Conservation (phyloP, 2,797 vertebrate genomes). For the Manis javanica region DNA sequence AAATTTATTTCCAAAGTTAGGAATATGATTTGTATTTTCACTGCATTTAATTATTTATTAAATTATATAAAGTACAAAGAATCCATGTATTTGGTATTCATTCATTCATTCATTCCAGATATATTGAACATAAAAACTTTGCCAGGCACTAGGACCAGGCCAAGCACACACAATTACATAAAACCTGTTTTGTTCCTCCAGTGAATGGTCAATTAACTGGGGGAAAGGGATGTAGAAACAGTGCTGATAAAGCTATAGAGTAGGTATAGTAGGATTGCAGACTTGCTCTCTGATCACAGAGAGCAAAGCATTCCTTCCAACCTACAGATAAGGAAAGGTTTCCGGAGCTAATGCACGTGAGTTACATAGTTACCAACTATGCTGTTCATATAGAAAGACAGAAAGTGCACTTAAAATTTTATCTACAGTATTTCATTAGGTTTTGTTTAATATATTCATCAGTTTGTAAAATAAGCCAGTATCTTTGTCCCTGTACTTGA, state of each 20-base stretch:
- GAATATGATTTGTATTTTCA: background rate
- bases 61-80: background rate
- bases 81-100: background rate
- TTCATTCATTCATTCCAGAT: background rate
- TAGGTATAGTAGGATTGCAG: background rate
- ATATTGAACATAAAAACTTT: background rate
- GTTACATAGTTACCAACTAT: no score
- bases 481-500: background rate
- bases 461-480: background rate
- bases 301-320: background rate
- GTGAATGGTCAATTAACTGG: background rate
- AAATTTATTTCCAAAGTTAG: background rate
- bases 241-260: background rate
- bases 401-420: background rate
- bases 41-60: background rate
- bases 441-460: background rate
- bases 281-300: background rate
- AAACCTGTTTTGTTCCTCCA: background rate
- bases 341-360: background rate
- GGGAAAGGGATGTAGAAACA: background rate
- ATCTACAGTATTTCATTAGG: background rate
- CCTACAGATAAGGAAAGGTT: background rate
- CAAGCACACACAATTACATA: background rate
- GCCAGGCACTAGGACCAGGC: no score
- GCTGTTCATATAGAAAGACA: background rate